These are phyloP conservation scores for Neolamprologus sp. DNA, from an alignment of 2,113 vertebrate species.

Conservation along the genomic window DNA sequence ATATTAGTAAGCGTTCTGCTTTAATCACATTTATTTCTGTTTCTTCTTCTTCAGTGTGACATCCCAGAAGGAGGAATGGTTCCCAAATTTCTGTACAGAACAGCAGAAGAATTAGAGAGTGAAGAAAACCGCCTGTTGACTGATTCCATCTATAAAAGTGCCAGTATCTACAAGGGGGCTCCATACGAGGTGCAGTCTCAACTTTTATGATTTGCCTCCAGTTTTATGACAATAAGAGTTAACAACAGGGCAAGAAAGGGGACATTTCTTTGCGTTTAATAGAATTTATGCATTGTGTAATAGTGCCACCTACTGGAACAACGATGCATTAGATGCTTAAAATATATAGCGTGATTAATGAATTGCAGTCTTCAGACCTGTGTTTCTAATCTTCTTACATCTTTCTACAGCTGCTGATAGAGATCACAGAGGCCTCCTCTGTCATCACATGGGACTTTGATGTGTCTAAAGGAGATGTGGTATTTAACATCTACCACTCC, in stretches of 20 bases:
- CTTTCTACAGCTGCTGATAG: slow-evolving; percentile 79
- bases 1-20: neutral
- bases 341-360: neutral
- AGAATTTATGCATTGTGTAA: neutral
- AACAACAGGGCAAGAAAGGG: neutral
- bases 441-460: slow-evolving; percentile 99
- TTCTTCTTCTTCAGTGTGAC: slow-evolving; percentile 75
- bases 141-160: slow-evolving; percentile 94
- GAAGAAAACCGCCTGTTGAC: slow-evolving; percentile 88
- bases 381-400: neutral
- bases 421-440: slow-evolving; percentile 86
- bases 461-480: slow-evolving; percentile 88
- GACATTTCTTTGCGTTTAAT: neutral
- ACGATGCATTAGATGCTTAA: neutral
- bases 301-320: slow-evolving; percentile 23
- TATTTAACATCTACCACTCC: slow-evolving; percentile 93
- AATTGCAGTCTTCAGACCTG: neutral
- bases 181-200: slow-evolving; percentile 82
- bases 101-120: slow-evolving; percentile 86
- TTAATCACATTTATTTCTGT: neutral
- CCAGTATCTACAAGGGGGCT: slow-evolving; percentile 90
- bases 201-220: neutral
- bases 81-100: slow-evolving; percentile 90
- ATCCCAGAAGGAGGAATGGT: slow-evolving; percentile 90
- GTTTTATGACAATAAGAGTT: neutral